phyloP scores from a whole-genome alignment of 2,113 vertebrate genomes.

The Hypanus sabinus region DNA sequence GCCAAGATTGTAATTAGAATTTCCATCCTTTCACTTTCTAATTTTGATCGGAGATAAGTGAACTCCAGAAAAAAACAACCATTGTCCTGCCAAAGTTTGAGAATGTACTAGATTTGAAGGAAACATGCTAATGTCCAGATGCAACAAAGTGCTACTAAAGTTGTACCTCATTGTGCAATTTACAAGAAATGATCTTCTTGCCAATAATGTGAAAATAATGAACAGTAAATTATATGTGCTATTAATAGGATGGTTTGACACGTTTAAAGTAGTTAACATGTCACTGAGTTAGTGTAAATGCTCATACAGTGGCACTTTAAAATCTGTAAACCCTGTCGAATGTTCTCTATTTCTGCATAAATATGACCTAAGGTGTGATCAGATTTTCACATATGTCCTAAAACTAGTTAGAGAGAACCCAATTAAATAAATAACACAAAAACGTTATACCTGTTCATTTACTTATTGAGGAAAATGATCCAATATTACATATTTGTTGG shows the following conservation, averaged over 20 bases:
- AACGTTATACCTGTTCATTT: too few relatives aligned
- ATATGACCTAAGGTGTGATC: too few relatives aligned
- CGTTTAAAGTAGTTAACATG: neutral
- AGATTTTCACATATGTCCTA: too few relatives aligned
- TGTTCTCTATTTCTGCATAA: too few relatives aligned
- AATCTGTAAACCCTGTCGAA: too few relatives aligned
- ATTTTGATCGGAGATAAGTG: neutral
- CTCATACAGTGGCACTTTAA: too few relatives aligned
- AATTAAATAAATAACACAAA: too few relatives aligned
- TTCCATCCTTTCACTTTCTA: neutral
- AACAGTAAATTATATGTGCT: too few relatives aligned
- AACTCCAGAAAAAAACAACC: neutral
- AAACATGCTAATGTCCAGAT: too few relatives aligned
- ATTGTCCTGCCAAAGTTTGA: neutral
- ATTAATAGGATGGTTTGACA: neutral
- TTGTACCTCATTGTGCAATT: neutral
- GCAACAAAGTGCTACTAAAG: neutral
- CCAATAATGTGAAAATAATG: neutral
- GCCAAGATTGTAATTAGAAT: neutral
- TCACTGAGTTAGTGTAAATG: neutral
- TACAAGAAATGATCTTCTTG: neutral
- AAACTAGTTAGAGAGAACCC: too few relatives aligned
- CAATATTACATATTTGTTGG: too few relatives aligned
- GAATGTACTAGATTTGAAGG: neutral
- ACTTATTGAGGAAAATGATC: too few relatives aligned